Evolutionary conservation across 1,140 invertebrate species (phyloP).

Genomic region (Nasonia vitripennis): DNA sequence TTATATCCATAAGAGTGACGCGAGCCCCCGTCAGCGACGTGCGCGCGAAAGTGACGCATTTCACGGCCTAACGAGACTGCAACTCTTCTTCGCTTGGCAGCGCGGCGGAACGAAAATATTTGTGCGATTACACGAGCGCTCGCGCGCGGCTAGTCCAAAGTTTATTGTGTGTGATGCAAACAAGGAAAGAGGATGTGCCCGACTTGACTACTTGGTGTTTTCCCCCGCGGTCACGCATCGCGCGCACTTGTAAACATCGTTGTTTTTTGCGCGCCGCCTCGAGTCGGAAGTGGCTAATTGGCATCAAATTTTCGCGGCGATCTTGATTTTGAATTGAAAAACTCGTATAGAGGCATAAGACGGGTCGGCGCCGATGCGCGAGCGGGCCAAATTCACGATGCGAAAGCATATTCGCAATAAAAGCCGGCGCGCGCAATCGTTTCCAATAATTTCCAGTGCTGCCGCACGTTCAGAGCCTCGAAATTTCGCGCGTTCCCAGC

Average conservation of each 20-base stretch:
- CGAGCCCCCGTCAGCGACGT: neutral
- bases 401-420: neutral
- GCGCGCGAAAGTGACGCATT: slow-evolving; percentile 16
- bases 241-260: neutral
- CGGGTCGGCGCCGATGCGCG: too few relatives aligned
- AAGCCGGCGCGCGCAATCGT: neutral
- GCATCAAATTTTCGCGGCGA: neutral
- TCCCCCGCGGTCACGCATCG: neutral
- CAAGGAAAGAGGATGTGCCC: slow-evolving; percentile 1
- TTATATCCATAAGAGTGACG: slow-evolving; percentile 5
- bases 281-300: neutral
- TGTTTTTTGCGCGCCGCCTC: neutral
- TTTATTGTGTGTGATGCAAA: slow-evolving; percentile 15
- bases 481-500: neutral
- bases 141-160: neutral
- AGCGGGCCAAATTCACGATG: neutral
- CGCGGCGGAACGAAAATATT: slow-evolving; percentile 6
- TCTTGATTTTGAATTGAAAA: neutral
- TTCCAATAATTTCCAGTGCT: neutral
- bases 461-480: neutral
- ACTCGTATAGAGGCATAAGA: neutral
- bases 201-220: neutral
- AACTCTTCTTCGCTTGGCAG: neutral
- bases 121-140: neutral
- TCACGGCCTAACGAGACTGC: neutral